These are phyloP conservation scores for Thymelicus acteon DNA, from an alignment of 2,888 invertebrate species.

Conservation along the genomic window DNA sequence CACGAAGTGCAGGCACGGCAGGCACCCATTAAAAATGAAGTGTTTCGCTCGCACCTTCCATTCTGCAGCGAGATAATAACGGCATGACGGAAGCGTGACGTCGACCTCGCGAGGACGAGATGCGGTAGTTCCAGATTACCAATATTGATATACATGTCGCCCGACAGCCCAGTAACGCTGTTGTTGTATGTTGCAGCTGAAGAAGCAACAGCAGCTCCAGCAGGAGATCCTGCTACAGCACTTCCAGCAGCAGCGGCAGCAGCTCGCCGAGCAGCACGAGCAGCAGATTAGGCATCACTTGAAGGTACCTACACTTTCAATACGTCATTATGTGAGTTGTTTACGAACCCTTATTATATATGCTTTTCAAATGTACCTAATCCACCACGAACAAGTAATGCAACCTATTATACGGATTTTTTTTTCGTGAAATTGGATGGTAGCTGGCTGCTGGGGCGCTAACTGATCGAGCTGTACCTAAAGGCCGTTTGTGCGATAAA, in stretches of 20 bases:
- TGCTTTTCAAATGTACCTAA: background rate
- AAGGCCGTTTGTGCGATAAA: too few species aligned
- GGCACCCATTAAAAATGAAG: background rate
- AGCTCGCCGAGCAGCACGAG: constrained; percentile 95
- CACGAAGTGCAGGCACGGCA: background rate
- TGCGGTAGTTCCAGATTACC: background rate
- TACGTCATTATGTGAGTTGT: constrained; percentile 31
- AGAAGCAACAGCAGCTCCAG: constrained; percentile 96
- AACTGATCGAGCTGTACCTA: too few species aligned
- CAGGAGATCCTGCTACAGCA: constrained; percentile 96
- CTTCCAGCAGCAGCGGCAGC: constrained; percentile 96
- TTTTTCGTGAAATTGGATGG: too few species aligned
- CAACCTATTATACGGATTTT: too few species aligned
- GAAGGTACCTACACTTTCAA: constrained; percentile 84
- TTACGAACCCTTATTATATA: background rate
- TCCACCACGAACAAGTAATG: too few species aligned
- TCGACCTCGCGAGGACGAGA: too few species aligned
- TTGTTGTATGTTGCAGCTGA: constrained; percentile 86
- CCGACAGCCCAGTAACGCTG: background rate
- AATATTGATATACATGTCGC: background rate
- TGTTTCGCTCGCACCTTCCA: background rate
- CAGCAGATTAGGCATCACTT: constrained; percentile 95
- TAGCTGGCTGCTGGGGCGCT: too few species aligned
- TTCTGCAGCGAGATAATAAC: too few species aligned
- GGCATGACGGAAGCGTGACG: too few species aligned